Conservation (phyloP, 2,888 invertebrate genomes). For the Ommatoiulus sabulosus region DNA sequence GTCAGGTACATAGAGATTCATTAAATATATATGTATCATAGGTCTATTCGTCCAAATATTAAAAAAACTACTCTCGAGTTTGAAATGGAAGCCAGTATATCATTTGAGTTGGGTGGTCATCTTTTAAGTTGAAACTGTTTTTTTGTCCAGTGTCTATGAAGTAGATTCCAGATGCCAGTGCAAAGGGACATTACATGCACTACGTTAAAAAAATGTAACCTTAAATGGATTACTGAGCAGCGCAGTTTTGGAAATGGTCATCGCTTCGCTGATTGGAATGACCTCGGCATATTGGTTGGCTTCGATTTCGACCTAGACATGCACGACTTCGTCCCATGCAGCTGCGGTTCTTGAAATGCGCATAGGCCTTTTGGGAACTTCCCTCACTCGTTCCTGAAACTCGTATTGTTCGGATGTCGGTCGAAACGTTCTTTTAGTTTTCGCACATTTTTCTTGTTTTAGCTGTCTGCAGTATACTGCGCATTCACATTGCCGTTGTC, state of each 20-base stretch:
- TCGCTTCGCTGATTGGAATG: not conserved
- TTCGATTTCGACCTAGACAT: slow-evolving; percentile 18
- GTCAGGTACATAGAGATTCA: slow-evolving; percentile 26
- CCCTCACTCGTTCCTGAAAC: slow-evolving; percentile 27
- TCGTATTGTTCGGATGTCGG: slow-evolving; percentile 4
- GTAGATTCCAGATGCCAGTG: not conserved
- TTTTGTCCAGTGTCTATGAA: slow-evolving; percentile 25
- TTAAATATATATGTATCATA: slow-evolving; percentile 34
- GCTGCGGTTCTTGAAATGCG: slow-evolving; percentile 5
- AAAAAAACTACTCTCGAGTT: slow-evolving; percentile 27
- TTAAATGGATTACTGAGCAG: not conserved
- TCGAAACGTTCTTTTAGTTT: slow-evolving; percentile 26
- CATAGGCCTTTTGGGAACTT: not conserved
- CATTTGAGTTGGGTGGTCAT: slow-evolving; percentile 18
- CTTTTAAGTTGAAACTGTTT: slow-evolving; percentile 26
- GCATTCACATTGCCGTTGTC: slow-evolving; percentile 49
- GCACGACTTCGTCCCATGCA: not conserved
- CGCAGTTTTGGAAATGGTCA: slow-evolving; percentile 23
- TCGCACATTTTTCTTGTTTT: slow-evolving; percentile 32
- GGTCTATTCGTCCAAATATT: slow-evolving; percentile 27
- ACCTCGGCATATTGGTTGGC: slow-evolving; percentile 8
- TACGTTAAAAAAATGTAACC: not conserved
- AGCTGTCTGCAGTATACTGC: not conserved
- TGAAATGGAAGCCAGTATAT: slow-evolving; percentile 10
- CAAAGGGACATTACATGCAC: not conserved